Base-by-base conservation (phyloP, 2,113 vertebrate species). In the Acanthochromis polyacanthus region DNA sequence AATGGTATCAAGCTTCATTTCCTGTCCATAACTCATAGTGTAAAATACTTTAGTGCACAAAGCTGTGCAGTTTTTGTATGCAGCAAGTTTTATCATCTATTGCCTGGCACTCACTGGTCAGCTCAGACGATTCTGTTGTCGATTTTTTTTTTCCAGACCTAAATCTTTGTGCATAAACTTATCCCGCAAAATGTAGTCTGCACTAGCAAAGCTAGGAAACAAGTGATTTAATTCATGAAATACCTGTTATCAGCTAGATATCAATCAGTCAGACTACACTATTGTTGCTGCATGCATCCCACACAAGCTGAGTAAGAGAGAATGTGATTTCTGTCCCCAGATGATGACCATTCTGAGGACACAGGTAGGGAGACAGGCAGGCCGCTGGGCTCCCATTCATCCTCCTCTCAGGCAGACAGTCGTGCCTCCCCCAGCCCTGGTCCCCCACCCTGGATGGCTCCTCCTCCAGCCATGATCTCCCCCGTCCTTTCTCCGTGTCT, bases 281-380 rank as follows among this genome's bases (percentile, higher is more conserved):
- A 40, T n/a, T 69, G 66, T 19, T 25, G 43, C n/a, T 53, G 10
- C 14, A 6, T 70, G 43, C 11, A 19, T 67, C n/a, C 22, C 25
- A 16, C 64, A 10, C 30, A 4, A 43, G 10, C 17, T 53, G 4
- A 4, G 16, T 38, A 22, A 55, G 61, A 38, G 11, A 73, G 8
- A 8, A 0, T 50, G 30, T 80, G 50, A 38, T 79, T 78, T 69
- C 12, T 87, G 55, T 73, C 67, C 90, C 89, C 94, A 98, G 97
- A 97, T 92, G 96, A 97, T 77, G 96, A 97, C 82, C 96, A 93
- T 66, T 96, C 95, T 0, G 96, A 98, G 1, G 96, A 96, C 56
- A 91, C 94, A 0, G 94, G 92, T 53, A 96, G 96, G 89, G 96
- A 96, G 68, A 88, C 92, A 0, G 82, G 94, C 81, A 89, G 94